Evolutionary conservation across 2,113 vertebrate genomes (phyloP), one percentile per base, ranked within the genome.

Genomic region (Macquaria australasica): DNA sequence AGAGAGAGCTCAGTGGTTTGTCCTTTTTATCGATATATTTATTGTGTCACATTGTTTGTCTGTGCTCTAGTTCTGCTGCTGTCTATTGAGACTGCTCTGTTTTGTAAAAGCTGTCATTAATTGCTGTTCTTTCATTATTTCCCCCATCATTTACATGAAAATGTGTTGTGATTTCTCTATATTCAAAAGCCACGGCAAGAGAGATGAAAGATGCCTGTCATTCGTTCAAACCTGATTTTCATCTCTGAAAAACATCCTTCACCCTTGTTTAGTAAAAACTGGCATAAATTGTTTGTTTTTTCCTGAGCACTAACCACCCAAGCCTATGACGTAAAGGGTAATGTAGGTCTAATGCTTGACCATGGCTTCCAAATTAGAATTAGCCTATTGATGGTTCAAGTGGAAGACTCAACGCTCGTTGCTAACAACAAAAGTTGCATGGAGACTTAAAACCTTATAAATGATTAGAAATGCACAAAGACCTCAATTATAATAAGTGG

Each of bases 11-110:
- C 75, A 56, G 58, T 25, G 39, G 48, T 79, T 78, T 72, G 25
- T 55, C 31, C 34, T 59, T 84, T 85, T 81, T 58, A 68, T 84
- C 72, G 67, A 37, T 70, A 48, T 70, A 74, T 84, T 73, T 59
- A 77, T 63, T 45, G 60, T 60, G 70, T 87, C 63, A 63, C 25
- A 23, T 74, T 5, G 34, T 34, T 79, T 56, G 70, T 81, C 68
- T 79, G 18, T 3, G 4, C 73, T 81, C 34, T 37, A 48, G 6
- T 80, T 90, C 43, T 84, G 64, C 21, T 23, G 62, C 11, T 31
- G 55, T 73, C 81, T 21, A 5, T 31, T 62, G 86, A 77, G 70
- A 85, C 45, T 0, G 9, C 50, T 78, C 16, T 59, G 21, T 72
- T 78, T 74, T 79, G 37, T 78, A 41, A 41, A 63, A 67, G 48